Evolutionary conservation across 23 tunicate species (phyloP), one percentile per base, ranked within the genome.

Genomic region (Oikopleura dioica): DNA sequence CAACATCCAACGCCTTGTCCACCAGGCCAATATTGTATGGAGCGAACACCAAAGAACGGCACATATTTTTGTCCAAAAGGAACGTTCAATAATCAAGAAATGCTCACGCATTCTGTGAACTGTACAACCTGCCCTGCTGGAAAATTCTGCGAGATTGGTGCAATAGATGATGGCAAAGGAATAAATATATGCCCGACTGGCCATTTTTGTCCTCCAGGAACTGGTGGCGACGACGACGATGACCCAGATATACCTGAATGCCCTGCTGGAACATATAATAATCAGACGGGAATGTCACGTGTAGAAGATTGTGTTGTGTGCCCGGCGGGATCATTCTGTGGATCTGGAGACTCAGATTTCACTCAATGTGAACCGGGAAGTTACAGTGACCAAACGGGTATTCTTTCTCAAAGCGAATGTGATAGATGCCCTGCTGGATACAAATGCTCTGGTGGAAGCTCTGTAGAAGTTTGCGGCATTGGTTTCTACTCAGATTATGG

Each of bases 291-390:
- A 12, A 80, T 77, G 30, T 75, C 36, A 16, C 38, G 29, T 30
- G 1, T n/a, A 0, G 76, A 68, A 0, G 75, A 78, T 5, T 91
- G 97, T 82, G 79, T 55, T 32, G 55, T 75, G 29, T 91, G 97
- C 75, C 85, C 97, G 1, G 79, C 84, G 21, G 97, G 97, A 30
- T 91, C 68, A 78, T 91, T 82, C 37, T 91, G 97, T 77, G 80
- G 36, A 21, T 23, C 51, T 38, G 83, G 80, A 36, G 35, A 82
- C 1, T 37, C 36, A 1, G 80, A 82, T 31, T 92, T 92, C 0
- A 58, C 9, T 44, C 16, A 16, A 9, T 44, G 55, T 44, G 55
- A 44, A 9, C 16, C 55, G 16, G 55, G 55, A 9, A 44, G 16
- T 44, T 44, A 44, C 16, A 44, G 55, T 16, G 9, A 9, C 9